Conservation (phyloP, 2,797 vertebrate genomes). For the Meda fulgida region DNA sequence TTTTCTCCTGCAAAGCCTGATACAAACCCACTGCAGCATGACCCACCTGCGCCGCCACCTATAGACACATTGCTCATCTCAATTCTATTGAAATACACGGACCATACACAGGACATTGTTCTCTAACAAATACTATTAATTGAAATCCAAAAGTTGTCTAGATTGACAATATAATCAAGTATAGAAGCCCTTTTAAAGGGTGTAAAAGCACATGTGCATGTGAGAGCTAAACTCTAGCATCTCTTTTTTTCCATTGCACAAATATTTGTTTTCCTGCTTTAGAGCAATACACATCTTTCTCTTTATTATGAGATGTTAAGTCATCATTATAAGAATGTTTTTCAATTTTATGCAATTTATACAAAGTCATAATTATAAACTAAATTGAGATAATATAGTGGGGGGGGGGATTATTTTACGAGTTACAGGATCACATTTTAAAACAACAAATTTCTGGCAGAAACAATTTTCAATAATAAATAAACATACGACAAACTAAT, state of each 20-base stretch:
- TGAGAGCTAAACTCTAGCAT: too few species aligned
- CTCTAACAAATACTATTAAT: background rate
- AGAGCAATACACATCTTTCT: background rate
- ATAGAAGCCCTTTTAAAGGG: background rate
- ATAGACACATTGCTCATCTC: conserved; percentile 42
- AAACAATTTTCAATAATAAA: background rate
- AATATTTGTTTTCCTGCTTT: too few species aligned
- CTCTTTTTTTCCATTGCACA: too few species aligned
- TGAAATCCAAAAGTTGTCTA: background rate
- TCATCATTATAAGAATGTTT: background rate
- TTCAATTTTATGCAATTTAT: background rate
- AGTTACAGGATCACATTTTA: background rate
- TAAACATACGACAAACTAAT: background rate
- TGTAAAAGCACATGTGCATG: too few species aligned
- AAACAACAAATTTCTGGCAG: background rate
- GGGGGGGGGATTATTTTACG: too few species aligned
- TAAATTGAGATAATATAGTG: too few species aligned
- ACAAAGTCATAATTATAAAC: too few species aligned
- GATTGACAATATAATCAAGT: background rate
- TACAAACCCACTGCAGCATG: conserved; percentile 85
- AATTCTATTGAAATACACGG: background rate
- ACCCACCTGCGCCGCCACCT: conserved; percentile 86
- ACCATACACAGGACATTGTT: background rate
- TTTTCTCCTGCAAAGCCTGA: conserved; percentile 82
- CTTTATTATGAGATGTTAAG: background rate